A percentile compares a stretch with the other conserved stretches of the same genome.
Conservation (phyloP, 1,140 invertebrate species). For the roundworm (Caenorhabditis elegans) region DNA sequence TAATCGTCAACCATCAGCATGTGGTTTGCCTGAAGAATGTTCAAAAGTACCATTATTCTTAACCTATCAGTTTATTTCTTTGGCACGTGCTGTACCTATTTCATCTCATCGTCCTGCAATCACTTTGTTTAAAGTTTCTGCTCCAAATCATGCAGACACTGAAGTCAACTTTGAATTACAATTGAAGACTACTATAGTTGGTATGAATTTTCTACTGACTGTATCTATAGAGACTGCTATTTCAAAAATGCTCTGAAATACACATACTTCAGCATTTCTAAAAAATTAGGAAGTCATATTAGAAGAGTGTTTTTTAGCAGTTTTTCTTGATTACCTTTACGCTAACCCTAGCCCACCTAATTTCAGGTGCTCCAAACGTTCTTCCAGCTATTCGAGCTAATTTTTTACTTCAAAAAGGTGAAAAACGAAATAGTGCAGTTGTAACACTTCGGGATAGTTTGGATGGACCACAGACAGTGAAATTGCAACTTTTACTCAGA, state of each 20-base stretch:
- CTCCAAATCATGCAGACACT: constrained; percentile 53
- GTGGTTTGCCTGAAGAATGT: constrained; percentile 46
- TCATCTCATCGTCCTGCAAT: constrained; percentile 63
- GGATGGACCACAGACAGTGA: constrained; percentile 62
- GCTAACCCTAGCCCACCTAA: background rate
- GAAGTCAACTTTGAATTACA: constrained; percentile 64
- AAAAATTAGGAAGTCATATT: no score
- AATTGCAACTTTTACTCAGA: constrained; percentile 50
- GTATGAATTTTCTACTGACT: no score
- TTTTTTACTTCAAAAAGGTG: constrained; percentile 64
- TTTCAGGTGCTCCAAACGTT: constrained; percentile 53
- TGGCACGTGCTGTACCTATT: constrained; percentile 64
- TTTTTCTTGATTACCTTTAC: background rate
- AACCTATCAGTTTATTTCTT: constrained; percentile 64
- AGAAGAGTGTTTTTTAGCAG: no score
- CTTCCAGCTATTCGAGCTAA: constrained; percentile 57
- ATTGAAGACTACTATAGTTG: constrained; percentile 52
- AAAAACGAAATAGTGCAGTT: constrained; percentile 63
- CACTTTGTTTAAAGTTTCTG: constrained; percentile 63
- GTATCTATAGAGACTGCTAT: no score
- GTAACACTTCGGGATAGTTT: constrained; percentile 63
- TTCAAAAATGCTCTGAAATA: background rate
- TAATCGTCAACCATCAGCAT: constrained; percentile 52
- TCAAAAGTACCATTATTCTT: constrained; percentile 56
- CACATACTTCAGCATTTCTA: no score